phyloP scores from a whole-genome alignment of 2,888 invertebrate species.

The Nephrotoma guestfalica region DNA sequence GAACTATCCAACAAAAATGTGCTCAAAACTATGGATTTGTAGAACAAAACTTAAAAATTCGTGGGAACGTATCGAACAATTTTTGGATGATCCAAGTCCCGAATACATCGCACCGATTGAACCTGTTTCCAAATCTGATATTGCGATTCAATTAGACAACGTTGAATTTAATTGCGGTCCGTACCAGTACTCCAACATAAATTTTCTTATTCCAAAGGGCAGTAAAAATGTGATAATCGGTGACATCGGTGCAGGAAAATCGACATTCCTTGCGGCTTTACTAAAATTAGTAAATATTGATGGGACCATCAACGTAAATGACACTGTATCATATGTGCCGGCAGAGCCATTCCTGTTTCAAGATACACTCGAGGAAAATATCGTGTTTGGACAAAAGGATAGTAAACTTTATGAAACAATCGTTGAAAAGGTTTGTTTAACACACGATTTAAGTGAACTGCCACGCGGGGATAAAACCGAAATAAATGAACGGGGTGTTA shows the following conservation, averaged over 20 bases:
- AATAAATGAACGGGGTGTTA: background rate
- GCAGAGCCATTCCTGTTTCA: background rate
- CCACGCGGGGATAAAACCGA: background rate
- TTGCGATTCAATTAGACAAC: background rate
- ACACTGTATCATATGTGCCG: background rate
- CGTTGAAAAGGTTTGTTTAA: background rate
- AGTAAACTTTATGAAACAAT: background rate
- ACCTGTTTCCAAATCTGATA: background rate
- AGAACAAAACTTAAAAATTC: background rate
- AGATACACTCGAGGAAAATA: background rate
- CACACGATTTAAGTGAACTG: background rate
- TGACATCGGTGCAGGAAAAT: background rate
- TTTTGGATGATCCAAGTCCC: background rate
- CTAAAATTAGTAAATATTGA: background rate
- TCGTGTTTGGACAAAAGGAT: background rate
- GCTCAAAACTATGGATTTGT: background rate
- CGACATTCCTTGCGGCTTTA: background rate
- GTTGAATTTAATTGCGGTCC: background rate
- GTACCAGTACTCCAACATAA: background rate
- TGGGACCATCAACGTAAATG: background rate
- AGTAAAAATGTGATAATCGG: background rate
- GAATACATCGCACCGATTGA: background rate
- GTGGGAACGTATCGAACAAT: background rate
- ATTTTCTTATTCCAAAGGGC: background rate
- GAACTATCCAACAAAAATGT: background rate